Percentiles rank a stretch among this genome's conserved stretches.
These are phyloP conservation scores for Sitta carolinensis DNA, from an alignment of 2,797 vertebrate species.

Conservation along the genomic window DNA sequence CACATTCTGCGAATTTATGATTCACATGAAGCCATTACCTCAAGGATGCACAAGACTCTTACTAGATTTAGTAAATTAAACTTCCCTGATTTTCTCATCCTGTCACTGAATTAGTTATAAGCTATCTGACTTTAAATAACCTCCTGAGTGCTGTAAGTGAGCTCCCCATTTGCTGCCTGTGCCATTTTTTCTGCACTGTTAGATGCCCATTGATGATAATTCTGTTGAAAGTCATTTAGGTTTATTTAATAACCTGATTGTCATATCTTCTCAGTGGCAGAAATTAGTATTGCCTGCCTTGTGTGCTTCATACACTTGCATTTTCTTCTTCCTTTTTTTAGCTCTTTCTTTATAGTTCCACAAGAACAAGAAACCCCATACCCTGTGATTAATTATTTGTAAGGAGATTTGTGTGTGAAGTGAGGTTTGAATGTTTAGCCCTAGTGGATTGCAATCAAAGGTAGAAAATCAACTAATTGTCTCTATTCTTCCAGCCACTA, in stretches of 20 bases:
- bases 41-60: not conserved
- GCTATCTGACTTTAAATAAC: not conserved
- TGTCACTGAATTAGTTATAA: not conserved
- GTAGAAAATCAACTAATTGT: not conserved
- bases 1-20: not conserved
- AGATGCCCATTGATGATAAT: not conserved
- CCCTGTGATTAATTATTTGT: not conserved
- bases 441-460: not conserved
- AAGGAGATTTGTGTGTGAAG: not conserved
- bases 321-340: not conserved
- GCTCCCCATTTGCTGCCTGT: not conserved
- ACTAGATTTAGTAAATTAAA: not conserved
- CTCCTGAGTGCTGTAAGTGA: not conserved
- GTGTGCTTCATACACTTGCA: not conserved
- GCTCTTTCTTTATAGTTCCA: not conserved
- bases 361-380: not conserved
- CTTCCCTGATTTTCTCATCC: not conserved
- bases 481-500: slow-evolving; percentile 67
- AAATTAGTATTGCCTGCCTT: not conserved
- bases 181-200: not conserved
- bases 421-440: not conserved
- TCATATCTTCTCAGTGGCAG: not conserved
- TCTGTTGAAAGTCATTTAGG: not conserved
- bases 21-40: not conserved
- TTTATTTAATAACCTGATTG: not conserved